Base-by-base conservation (phyloP, 2,888 invertebrate genomes). In the Zygogramma bicolorata region DNA sequence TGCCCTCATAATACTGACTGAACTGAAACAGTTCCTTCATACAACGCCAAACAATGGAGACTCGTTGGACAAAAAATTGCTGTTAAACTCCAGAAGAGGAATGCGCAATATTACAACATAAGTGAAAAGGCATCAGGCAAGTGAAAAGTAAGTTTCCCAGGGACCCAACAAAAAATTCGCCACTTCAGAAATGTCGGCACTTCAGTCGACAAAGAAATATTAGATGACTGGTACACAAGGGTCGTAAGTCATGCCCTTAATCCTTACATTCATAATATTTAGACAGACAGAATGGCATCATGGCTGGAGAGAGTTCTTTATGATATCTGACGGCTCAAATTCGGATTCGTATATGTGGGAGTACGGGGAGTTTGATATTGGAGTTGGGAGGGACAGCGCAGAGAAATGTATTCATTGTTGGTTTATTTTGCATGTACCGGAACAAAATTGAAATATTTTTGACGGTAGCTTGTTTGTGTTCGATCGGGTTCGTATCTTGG, bases 261-360 rank as follows among this genome's bases (percentile, higher is more conserved):
- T 53, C 80, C 77, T 74, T 80, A 78, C 53, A 81, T 81, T 81
- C 79, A 80, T 81, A 80, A 81, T 80, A 79, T 80, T 82, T 77
- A 76, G 79, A 81, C 80, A 79, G 81, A 74, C 77, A 72, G 73
- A 34, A 46, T n/a, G 27, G 53, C 53, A 22, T 53, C 27, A 27
- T 53, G 13, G 25, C 53, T n/a, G 7, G 27, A 13, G 53, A 25
- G 27, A 53, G 53, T 53, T 25, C 25, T 53, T 53, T 53, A 53
- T 53, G 53, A 25, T 13, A 27, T 53, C 27, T 25, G 53, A 25
- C 53, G 5, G 53, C 53, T 25, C 22, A 53, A 53, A 27, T 53
- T 25, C 27, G 53, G 27, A 25, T 53, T 27, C 6, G n/a, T 53
- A 53, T 27, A n/a, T 27, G 53, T 53, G 27, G n/a, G 46, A 46